Conservation (phyloP, 2,113 vertebrate genomes). For the Lynx canadensis region DNA sequence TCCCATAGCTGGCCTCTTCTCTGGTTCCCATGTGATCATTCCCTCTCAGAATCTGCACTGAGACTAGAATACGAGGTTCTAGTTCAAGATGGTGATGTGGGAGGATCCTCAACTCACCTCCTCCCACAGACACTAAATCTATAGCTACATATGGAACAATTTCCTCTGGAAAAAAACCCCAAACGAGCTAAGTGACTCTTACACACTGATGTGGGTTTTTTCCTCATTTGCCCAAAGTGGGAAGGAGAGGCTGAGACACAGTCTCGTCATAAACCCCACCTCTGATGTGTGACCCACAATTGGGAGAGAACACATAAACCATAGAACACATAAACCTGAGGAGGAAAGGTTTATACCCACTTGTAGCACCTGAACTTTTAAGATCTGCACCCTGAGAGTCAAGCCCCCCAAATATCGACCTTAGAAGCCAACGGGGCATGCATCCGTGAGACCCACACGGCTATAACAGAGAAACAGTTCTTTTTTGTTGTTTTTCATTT, state of each 20-base stretch:
- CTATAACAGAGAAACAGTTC: not conserved
- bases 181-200: not conserved
- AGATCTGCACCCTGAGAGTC: not conserved
- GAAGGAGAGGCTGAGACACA: not conserved
- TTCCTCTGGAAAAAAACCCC: not conserved
- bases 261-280: not conserved
- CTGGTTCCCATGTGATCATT: not conserved
- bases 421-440: not conserved
- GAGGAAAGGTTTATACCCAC: not conserved
- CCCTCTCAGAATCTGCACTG: not conserved
- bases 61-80: not conserved
- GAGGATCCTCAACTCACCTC: not conserved
- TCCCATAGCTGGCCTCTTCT: not conserved
- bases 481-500: too few relatives aligned
- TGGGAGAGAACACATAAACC: not conserved
- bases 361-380: not conserved
- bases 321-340: not conserved
- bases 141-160: not conserved
- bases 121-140: not conserved
- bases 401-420: not conserved
- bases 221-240: not conserved
- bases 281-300: not conserved
- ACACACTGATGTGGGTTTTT: not conserved
- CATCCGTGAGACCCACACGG: not conserved
- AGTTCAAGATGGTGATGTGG: not conserved